These are phyloP conservation scores for Xanthorhoe designata DNA, from an alignment of 2,888 invertebrate genomes.

Conservation along the genomic window DNA sequence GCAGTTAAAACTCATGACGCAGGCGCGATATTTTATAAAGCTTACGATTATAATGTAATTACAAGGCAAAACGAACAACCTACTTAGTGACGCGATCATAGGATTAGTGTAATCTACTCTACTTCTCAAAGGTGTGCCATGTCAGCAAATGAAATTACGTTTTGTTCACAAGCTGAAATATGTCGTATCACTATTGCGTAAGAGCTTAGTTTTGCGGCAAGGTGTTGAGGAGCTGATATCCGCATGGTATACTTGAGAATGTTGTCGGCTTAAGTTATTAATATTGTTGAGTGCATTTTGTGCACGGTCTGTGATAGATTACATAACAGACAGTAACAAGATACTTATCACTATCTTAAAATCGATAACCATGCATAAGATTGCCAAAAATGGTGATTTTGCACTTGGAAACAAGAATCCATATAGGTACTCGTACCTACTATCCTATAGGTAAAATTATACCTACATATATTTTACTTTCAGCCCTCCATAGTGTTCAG, in stretches of 20 bases:
- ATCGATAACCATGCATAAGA: background rate
- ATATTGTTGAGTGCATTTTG: constrained; percentile 7
- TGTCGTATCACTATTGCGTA: background rate
- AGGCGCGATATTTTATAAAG: background rate
- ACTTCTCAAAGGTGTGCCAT: constrained; percentile 25
- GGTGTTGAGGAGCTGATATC: constrained; percentile 7
- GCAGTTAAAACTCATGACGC: background rate
- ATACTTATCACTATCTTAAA: background rate
- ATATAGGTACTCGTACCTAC: too few relatives aligned
- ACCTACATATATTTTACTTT: too few relatives aligned
- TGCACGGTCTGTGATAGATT: constrained; percentile 3
- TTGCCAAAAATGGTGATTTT: too few relatives aligned
- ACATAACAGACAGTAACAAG: background rate
- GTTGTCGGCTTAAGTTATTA: background rate
- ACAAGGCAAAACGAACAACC: constrained; percentile 36
- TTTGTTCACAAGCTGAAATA: constrained; percentile 5
- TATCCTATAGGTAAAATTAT: too few relatives aligned
- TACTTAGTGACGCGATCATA: constrained; percentile 48
- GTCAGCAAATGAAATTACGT: constrained; percentile 21
- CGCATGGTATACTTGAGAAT: constrained; percentile 4
- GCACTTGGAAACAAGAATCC: too few relatives aligned
- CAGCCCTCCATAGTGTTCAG: too few relatives aligned
- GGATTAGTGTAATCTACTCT: constrained; percentile 41
- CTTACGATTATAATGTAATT: background rate
- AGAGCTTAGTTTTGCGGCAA: constrained; percentile 1